These are phyloP conservation scores for Ammodramus savannarum DNA, from an alignment of 2,113 vertebrate genomes.

Conservation along the genomic window DNA sequence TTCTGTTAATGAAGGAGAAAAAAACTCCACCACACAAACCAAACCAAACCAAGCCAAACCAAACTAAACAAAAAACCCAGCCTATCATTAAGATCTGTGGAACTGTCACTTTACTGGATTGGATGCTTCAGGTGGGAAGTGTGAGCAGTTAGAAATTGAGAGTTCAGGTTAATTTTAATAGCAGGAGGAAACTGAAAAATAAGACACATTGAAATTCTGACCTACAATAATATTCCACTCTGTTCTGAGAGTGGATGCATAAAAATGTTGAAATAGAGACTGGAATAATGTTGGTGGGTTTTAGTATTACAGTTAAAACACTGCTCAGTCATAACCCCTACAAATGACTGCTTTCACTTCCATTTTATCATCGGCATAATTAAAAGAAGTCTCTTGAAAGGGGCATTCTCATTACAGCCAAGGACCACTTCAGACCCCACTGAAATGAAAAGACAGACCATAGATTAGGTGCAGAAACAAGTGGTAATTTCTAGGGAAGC, in stretches of 20 bases:
- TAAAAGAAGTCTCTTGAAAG: constrained; percentile 73
- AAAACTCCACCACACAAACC: neutral
- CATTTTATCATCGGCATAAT: constrained; percentile 67
- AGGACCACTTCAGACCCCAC: constrained; percentile 74
- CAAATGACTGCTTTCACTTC: constrained; percentile 71
- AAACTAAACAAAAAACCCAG: neutral
- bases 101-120: neutral
- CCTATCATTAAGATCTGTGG: neutral
- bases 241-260: constrained; percentile 24
- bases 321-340: constrained; percentile 65
- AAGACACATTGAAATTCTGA: constrained; percentile 19
- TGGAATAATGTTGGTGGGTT: constrained; percentile 57
- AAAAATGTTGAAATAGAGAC: constrained; percentile 64
- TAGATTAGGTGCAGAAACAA: constrained; percentile 66
- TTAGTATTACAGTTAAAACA: constrained; percentile 57
- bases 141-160: neutral
- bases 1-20: neutral
- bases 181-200: constrained; percentile 2
- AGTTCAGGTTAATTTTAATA: neutral
- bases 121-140: neutral
- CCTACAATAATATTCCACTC: constrained; percentile 15
- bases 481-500: constrained; percentile 67
- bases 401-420: constrained; percentile 71
- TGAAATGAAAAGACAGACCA: constrained; percentile 68
- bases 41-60: no score